phyloP scores from a whole-genome alignment of 2,113 vertebrate genomes.

The Scomber colias region DNA sequence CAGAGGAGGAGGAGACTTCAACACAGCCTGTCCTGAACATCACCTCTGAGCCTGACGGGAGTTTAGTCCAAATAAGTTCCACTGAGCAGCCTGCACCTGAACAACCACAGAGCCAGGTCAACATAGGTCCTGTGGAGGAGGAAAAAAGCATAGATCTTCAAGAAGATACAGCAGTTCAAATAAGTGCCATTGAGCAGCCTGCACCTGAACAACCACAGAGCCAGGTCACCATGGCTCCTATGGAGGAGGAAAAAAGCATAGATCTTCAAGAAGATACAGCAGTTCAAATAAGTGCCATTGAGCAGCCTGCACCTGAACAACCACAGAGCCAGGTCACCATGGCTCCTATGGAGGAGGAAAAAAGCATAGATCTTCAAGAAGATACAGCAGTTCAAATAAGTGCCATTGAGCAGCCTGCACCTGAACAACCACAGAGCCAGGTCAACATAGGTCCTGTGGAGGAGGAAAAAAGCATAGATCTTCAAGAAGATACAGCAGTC shows the following conservation, averaged over 20 bases:
- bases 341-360: neutral
- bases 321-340: neutral
- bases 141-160: slow-evolving; percentile 1
- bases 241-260: slow-evolving; percentile 2
- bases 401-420: slow-evolving; percentile 13
- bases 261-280: slow-evolving; percentile 20
- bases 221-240: neutral
- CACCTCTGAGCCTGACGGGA: slow-evolving; percentile 15
- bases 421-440: slow-evolving; percentile 7
- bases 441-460: neutral
- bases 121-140: neutral
- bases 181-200: slow-evolving; percentile 1
- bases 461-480: slow-evolving; percentile 3
- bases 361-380: slow-evolving; percentile 22
- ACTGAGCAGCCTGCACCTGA: slow-evolving; percentile 25
- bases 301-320: slow-evolving; percentile 20
- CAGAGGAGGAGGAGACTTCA: slow-evolving; percentile 7
- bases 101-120: neutral
- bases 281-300: neutral
- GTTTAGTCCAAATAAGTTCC: neutral
- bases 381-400: neutral
- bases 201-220: slow-evolving; percentile 1
- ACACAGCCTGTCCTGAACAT: slow-evolving; percentile 3
- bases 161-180: slow-evolving; percentile 10
- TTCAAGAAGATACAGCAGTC: slow-evolving; percentile 19